These are phyloP conservation scores for Ormyrus rosae DNA, from an alignment of 2,888 invertebrate species.

Conservation along the genomic window DNA sequence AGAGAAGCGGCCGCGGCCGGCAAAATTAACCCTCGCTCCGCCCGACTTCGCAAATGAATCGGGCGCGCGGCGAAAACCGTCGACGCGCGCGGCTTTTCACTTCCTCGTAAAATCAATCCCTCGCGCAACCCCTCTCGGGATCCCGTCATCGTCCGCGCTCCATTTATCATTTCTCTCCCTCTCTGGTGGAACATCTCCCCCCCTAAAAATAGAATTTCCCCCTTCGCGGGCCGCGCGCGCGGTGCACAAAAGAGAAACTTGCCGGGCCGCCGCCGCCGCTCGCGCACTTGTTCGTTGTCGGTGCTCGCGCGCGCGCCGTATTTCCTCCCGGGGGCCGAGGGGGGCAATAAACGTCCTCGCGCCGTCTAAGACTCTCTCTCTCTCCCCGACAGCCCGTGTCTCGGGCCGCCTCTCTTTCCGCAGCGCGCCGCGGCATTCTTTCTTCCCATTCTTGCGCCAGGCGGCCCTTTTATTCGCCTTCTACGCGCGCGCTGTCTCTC, in stretches of 20 bases:
- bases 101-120: too few relatives aligned
- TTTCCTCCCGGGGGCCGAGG: conserved; percentile 13
- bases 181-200: too few relatives aligned
- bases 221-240: background rate
- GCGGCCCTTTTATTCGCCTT: background rate
- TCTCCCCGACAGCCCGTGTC: conserved; percentile 45
- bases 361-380: conserved; percentile 23
- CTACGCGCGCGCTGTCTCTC: background rate
- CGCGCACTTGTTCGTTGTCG: conserved; percentile 39
- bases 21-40: too few relatives aligned
- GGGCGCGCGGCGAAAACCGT: too few relatives aligned
- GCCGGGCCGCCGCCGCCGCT: too few relatives aligned
- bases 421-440: conserved; percentile 39
- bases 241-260: background rate
- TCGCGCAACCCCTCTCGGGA: too few relatives aligned
- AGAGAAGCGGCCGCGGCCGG: too few relatives aligned
- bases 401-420: background rate
- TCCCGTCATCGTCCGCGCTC: too few relatives aligned
- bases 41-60: too few relatives aligned
- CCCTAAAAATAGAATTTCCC: too few relatives aligned
- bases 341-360: conserved; percentile 50
- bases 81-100: too few relatives aligned
- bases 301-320: conserved; percentile 29
- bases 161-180: too few relatives aligned
- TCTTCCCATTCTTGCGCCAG: conserved; percentile 34